Evolutionary conservation across 2,797 vertebrate genomes (phyloP).

Genomic region (Chaunax sp.): DNA sequence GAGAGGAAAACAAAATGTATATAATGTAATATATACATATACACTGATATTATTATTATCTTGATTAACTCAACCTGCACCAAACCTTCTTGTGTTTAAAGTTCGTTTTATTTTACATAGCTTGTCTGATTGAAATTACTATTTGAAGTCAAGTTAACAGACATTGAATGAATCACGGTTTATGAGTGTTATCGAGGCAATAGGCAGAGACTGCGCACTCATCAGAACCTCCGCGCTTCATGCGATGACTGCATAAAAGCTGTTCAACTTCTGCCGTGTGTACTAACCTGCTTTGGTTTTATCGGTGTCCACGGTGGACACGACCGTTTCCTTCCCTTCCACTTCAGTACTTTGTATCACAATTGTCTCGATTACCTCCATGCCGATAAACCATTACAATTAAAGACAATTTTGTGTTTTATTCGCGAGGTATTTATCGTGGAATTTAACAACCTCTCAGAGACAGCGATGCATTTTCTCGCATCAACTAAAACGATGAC

Average conservation of each 20-base stretch:
- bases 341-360: slow-evolving; percentile 73
- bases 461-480: slow-evolving; percentile 66
- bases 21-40: background rate
- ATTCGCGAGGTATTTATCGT: slow-evolving; percentile 50
- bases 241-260: slow-evolving; percentile 46
- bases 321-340: slow-evolving; percentile 71
- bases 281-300: slow-evolving; percentile 80
- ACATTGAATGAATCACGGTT: background rate
- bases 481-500: slow-evolving; percentile 72
- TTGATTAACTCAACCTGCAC: background rate
- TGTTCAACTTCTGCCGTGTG: slow-evolving; percentile 9
- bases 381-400: slow-evolving; percentile 30
- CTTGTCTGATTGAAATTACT: background rate
- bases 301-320: slow-evolving; percentile 66
- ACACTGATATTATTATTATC: background rate
- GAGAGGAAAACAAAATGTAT: background rate
- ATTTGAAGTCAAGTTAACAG: too few species aligned
- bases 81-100: background rate
- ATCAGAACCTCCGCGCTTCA: slow-evolving; percentile 64
- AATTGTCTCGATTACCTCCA: slow-evolving; percentile 81
- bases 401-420: slow-evolving; percentile 1
- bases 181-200: background rate
- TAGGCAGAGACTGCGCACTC: slow-evolving; percentile 43
- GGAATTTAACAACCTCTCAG: slow-evolving; percentile 82
- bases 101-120: background rate